A percentile compares a stretch with the other conserved stretches of the same genome.
phyloP scores from a whole-genome alignment of 1,140 invertebrate species.

The Himalopsyche phryganea region DNA sequence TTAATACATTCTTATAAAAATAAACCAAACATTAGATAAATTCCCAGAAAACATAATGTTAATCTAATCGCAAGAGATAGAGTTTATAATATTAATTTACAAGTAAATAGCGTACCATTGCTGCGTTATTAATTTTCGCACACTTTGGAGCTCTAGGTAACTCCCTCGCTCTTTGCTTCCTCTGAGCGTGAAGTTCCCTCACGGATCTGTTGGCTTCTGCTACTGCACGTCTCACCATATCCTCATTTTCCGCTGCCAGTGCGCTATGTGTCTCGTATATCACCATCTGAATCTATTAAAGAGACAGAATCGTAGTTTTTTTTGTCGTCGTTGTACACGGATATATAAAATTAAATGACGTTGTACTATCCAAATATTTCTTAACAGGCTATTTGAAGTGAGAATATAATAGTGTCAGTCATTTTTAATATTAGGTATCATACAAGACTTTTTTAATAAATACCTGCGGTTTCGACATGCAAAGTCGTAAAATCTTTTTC shows the following conservation, averaged over 20 bases:
- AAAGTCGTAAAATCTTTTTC: constrained; percentile 59
- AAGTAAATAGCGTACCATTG: too few species aligned
- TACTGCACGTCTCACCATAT: constrained; percentile 59
- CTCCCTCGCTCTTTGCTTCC: constrained; percentile 18
- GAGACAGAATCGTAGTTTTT: not conserved
- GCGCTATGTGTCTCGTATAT: constrained; percentile 69
- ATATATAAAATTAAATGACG: too few species aligned
- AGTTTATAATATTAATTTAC: too few species aligned
- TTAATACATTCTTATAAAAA: too few species aligned
- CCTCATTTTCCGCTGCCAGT: constrained; percentile 61
- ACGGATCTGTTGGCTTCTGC: constrained; percentile 61
- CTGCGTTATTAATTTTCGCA: constrained; percentile 2
- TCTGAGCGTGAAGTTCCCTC: constrained; percentile 56
- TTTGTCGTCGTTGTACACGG: too few species aligned
- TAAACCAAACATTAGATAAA: too few species aligned
- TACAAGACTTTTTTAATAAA: too few species aligned
- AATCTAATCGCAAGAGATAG: too few species aligned
- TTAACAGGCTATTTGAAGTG: too few species aligned
- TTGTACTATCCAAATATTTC: not conserved
- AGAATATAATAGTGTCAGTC: too few species aligned
- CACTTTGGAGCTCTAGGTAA: constrained; percentile 26
- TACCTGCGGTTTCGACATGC: constrained; percentile 67
- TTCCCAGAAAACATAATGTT: too few species aligned
- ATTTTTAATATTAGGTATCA: too few species aligned
- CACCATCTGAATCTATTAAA: constrained; percentile 60